Evolutionary conservation across 2,797 vertebrate species (phyloP).

Genomic region (Malurus leucopterus): DNA sequence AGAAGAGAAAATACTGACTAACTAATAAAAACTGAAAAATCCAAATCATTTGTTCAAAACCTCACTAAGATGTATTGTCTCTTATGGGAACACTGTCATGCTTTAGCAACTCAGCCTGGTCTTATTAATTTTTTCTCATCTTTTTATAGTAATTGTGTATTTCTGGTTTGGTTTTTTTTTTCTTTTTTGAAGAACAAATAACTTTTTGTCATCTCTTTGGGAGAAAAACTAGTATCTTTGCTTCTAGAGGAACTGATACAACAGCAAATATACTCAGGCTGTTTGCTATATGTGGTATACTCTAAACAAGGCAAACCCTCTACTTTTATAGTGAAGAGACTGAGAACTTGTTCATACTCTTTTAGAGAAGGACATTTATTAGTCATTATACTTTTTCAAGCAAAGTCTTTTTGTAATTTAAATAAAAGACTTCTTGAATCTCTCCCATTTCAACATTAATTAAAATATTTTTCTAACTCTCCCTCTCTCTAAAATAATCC

Average conservation of each 20-base stretch:
- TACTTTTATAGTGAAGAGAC: not conserved
- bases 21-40: not conserved
- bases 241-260: constrained; percentile 9
- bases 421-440: not conserved
- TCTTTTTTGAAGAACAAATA: not conserved
- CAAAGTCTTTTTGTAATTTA: not conserved
- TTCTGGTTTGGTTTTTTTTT: not conserved
- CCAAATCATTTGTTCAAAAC: not conserved
- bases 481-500: not conserved
- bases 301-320: not conserved
- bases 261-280: not conserved
- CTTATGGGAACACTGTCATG: not conserved
- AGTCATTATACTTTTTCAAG: not conserved
- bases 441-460: not conserved
- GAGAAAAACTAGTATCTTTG: not conserved
- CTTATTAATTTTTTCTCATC: not conserved
- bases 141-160: constrained; percentile 28
- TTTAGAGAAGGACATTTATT: not conserved
- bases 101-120: not conserved
- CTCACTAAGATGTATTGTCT: not conserved
- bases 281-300: not conserved
- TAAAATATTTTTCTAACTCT: not conserved
- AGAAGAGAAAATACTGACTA: not conserved
- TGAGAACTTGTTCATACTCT: not conserved
- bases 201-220: not conserved